Percentiles rank a stretch among this genome's conserved stretches.
phyloP scores from a whole-genome alignment of 2,797 vertebrate genomes.

The Chelidonichthys spinosus region DNA sequence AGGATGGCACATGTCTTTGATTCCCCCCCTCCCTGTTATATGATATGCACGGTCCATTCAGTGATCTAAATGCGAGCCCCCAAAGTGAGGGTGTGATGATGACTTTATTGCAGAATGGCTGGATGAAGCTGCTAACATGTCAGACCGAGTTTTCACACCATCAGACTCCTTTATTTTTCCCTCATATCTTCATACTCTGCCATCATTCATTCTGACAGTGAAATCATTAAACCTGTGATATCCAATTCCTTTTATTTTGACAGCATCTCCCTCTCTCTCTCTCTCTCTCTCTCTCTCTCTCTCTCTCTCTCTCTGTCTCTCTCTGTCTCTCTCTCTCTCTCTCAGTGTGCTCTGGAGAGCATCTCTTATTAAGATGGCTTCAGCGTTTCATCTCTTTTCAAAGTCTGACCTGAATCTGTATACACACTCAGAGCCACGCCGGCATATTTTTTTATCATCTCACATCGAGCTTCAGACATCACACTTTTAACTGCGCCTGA shows the following conservation, averaged over 20 bases:
- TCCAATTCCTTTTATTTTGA: conserved; percentile 85
- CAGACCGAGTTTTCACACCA: conserved; percentile 79
- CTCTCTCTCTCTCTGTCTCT: not conserved
- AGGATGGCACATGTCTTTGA: conserved; percentile 68
- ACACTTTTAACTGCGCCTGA: conserved; percentile 67
- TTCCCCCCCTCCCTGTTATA: conserved; percentile 46
- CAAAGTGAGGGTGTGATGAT: conserved; percentile 72
- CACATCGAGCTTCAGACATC: conserved; percentile 74
- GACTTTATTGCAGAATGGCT: conserved; percentile 68
- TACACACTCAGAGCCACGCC: conserved; percentile 64
- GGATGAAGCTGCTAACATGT: conserved; percentile 77
- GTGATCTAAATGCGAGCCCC: conserved; percentile 73
- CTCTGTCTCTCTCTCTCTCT: conserved; percentile 36
- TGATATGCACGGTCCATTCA: conserved; percentile 74
- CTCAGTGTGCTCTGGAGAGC: conserved; percentile 76
- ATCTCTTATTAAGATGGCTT: conserved; percentile 81
- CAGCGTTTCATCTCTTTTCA: conserved; percentile 80
- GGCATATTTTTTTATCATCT: conserved; percentile 78
- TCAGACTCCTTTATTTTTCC: conserved; percentile 73
- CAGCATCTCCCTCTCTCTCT: conserved; percentile 66
- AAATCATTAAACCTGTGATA: conserved; percentile 85
- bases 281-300: conserved; percentile 28
- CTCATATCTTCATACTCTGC: conserved; percentile 76
- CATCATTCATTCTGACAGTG: conserved; percentile 84
- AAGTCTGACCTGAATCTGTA: conserved; percentile 85